Percentiles rank a stretch among this genome's conserved stretches.
phyloP scores from a whole-genome alignment of 2,113 vertebrate genomes.

The Lamprotornis superbus region DNA sequence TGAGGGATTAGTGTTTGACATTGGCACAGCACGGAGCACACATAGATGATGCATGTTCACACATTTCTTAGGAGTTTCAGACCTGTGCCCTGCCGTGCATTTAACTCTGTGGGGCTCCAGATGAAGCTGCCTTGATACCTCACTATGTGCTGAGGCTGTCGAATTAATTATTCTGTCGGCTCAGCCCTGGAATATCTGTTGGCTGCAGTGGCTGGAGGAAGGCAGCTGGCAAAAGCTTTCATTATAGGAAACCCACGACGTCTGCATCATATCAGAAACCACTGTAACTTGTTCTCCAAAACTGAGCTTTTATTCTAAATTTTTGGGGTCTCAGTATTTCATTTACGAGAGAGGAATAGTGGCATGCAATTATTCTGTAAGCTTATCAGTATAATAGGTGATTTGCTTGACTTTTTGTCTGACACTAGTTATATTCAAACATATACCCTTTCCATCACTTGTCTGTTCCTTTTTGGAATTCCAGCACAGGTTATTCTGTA shows the following conservation, averaged over 20 bases:
- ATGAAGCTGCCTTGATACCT: neutral
- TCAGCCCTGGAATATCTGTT: neutral
- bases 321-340: neutral
- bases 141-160: neutral
- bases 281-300: neutral
- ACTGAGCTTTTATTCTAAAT: neutral
- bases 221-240: neutral
- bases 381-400: neutral
- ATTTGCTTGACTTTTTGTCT: neutral
- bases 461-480: neutral
- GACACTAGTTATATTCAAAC: neutral
- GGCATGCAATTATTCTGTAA: neutral
- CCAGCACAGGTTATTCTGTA: neutral
- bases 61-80: neutral
- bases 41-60: neutral
- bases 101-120: neutral
- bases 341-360: neutral
- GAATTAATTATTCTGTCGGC: neutral
- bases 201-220: neutral
- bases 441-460: neutral
- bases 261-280: neutral
- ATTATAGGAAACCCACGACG: neutral
- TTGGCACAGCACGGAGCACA: neutral
- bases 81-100: neutral
- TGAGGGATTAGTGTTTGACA: neutral